Conservation (phyloP, 2,113 vertebrate species). For the Typhlomys cinereus region DNA sequence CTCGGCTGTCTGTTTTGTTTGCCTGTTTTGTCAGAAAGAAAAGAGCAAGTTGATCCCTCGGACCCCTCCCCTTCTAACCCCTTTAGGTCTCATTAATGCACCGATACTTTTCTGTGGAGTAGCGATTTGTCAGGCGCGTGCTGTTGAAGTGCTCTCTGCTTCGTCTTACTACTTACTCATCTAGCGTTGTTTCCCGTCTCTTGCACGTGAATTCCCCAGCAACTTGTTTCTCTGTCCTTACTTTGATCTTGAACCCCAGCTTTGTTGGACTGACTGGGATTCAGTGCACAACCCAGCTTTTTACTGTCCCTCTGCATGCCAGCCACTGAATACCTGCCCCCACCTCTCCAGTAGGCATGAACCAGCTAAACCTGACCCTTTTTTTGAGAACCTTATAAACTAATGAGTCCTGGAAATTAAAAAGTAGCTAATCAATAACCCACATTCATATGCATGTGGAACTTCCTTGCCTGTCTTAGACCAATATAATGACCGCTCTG, state of each 20-base stretch:
- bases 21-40: no score
- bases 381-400: background rate
- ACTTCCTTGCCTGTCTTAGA: background rate
- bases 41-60: slow-evolving; percentile 30
- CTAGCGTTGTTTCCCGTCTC: background rate
- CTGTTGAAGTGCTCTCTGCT: slow-evolving; percentile 15
- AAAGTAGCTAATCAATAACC: slow-evolving; percentile 7
- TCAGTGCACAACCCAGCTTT: background rate
- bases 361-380: background rate
- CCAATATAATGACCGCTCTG: background rate
- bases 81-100: background rate
- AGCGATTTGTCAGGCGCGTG: background rate
- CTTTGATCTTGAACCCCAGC: background rate
- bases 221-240: background rate
- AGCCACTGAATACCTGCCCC: background rate
- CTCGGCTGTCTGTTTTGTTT: slow-evolving; percentile 32
- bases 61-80: background rate
- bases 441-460: background rate
- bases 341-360: background rate
- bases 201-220: slow-evolving; percentile 17
- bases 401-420: background rate
- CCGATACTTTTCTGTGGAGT: slow-evolving; percentile 51
- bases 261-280: background rate
- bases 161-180: background rate
- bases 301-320: background rate